Percentiles rank a stretch among this genome's conserved stretches.
These are phyloP conservation scores for Adelosebastes latens DNA, from an alignment of 2,797 vertebrate genomes.

Conservation along the genomic window DNA sequence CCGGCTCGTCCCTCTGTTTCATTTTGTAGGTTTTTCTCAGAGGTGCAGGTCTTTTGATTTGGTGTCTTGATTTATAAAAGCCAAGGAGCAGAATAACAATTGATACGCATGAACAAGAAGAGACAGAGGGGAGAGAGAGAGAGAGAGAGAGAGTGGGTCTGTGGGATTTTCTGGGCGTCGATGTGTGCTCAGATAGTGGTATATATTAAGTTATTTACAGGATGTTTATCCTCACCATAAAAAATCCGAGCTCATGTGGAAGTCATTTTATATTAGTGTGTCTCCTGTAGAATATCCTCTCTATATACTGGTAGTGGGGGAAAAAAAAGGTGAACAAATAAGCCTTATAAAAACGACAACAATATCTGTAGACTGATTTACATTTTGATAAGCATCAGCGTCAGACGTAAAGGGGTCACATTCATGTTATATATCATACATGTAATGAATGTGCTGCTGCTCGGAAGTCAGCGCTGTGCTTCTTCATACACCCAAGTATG, in stretches of 20 bases:
- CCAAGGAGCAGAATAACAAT: constrained; percentile 56
- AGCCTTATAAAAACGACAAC: constrained; percentile 40
- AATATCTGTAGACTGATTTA: constrained; percentile 55
- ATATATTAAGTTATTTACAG: constrained; percentile 44
- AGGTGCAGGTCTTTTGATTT: constrained; percentile 50
- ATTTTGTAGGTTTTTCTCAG: constrained; percentile 38
- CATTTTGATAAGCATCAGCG: constrained; percentile 70
- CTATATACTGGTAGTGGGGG: neutral
- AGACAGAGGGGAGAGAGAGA: constrained; percentile 20
- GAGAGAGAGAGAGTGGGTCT: constrained; percentile 7
- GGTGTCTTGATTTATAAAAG: constrained; percentile 54
- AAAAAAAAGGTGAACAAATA: neutral
- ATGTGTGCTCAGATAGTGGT: constrained; percentile 5
- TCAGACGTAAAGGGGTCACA: constrained; percentile 53
- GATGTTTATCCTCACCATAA: constrained; percentile 31
- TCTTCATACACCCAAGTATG: constrained; percentile 12
- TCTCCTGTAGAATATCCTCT: constrained; percentile 22
- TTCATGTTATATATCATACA: constrained; percentile 43
- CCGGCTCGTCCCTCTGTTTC: constrained; percentile 25
- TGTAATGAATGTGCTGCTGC: constrained; percentile 57
- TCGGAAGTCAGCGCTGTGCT: constrained; percentile 5
- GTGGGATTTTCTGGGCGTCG: constrained; percentile 10
- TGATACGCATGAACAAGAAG: constrained; percentile 33
- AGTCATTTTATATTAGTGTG: constrained; percentile 33
- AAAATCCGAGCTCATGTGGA: constrained; percentile 17